Evolutionary conservation across 2,888 invertebrate species (phyloP), one percentile per base, ranked within the genome.

Genomic region (Aphodius granarius): DNA sequence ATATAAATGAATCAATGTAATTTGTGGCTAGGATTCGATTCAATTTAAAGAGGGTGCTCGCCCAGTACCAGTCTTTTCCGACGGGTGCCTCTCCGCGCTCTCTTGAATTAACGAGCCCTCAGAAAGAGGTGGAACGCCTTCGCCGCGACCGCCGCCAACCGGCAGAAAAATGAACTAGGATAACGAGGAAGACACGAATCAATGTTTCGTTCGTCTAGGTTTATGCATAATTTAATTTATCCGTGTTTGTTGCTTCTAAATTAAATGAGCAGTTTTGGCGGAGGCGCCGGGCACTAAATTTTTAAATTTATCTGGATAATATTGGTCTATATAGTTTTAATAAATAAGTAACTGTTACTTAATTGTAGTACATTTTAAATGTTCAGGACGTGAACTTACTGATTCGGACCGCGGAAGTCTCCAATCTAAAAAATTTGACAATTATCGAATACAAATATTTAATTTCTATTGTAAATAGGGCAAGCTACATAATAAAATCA

Each of bases 1-100:
- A 71, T 73, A 73, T 73, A 73, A 76, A 76, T 73, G 76, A 76
- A 76, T 76, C 76, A 76, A 66, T 73, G 76, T 73, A 76, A 76
- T 73, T 76, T 76, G 76, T 73, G 76, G 73, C 71, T 71, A 13
- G 76, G 71, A 65, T 73, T 66, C 64, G 70, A 76, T 73, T 76
- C 73, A 73, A 73, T 76, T 76, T 76, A 74, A 73, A 43, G 72
- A 72, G 16, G 23, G 64, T n/a, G n/a, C 43, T 13, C 43, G 13
- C 6, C 43, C 43, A 13, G 43, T 43, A 6, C 13, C 43, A 43
- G 9, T 43, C 43, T 43, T 43, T 43, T 43, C 13, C 43, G 18
- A 65, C 18, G 66, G n/a, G n/a, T 19, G 13, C 18, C 13, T 73
- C 43, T 43, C 43, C 43, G 13, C 43, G 43, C 43, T 43, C 9